These are phyloP conservation scores for Tamandua tetradactyla DNA, from an alignment of 2,797 vertebrate genomes.

Conservation along the genomic window DNA sequence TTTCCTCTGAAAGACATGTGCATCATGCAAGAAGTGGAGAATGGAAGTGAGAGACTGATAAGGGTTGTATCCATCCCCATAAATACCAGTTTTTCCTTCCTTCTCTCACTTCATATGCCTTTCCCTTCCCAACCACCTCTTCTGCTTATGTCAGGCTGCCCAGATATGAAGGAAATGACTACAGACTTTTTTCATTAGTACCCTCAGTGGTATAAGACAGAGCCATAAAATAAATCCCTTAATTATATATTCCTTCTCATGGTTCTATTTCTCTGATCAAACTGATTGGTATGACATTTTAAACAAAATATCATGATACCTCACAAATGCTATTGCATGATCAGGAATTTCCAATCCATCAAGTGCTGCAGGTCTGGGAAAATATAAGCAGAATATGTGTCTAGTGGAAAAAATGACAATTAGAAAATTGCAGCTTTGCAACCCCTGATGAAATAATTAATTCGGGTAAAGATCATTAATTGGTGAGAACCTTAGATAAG, in stretches of 20 bases:
- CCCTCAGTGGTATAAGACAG: not conserved
- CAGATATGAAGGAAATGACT: not conserved
- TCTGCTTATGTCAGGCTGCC: not conserved
- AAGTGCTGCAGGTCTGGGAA: not conserved
- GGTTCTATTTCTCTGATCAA: not conserved
- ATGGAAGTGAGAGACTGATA: not conserved
- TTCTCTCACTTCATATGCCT: not conserved
- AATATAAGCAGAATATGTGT: not conserved
- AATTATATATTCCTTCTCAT: not conserved
- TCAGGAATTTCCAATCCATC: not conserved
- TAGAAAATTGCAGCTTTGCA: not conserved
- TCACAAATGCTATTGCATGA: not conserved
- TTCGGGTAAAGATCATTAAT: not conserved
- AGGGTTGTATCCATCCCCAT: not conserved
- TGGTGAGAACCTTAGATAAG: not conserved
- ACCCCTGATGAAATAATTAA: not conserved
- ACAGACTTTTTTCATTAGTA: not conserved
- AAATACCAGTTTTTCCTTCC: not conserved
- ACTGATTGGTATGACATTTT: not conserved
- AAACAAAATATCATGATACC: not conserved
- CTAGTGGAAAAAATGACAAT: not conserved
- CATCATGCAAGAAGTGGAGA: not conserved
- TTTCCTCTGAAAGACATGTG: not conserved
- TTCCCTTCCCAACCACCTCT: not conserved
- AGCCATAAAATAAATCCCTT: not conserved